Conservation (phyloP, 2,113 vertebrate genomes). For the Empidonax alnorum region DNA sequence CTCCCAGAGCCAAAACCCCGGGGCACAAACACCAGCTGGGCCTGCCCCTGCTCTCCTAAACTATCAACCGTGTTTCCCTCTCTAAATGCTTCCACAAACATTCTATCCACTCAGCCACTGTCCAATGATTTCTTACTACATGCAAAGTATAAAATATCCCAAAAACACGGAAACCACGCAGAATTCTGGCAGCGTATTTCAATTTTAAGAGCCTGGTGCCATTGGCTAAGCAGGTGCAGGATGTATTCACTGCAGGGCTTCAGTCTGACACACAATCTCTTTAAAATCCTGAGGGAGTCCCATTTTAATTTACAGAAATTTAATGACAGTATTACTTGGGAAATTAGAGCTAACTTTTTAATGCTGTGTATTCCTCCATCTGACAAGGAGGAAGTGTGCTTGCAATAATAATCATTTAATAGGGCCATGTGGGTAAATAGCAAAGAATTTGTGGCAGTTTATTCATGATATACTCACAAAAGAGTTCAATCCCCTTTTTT, state of each 20-base stretch:
- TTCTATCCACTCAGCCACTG: accelerated
- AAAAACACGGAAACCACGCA: accelerated
- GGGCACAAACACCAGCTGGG: accelerated
- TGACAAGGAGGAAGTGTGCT: not conserved
- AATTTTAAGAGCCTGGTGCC: not conserved
- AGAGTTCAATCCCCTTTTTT: not conserved
- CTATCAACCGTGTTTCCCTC: not conserved
- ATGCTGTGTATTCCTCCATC: not conserved
- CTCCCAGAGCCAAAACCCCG: not conserved
- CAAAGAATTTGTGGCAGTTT: not conserved
- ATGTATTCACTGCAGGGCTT: not conserved
- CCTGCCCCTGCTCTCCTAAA: not conserved
- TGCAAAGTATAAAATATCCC: not conserved
- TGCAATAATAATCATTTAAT: not conserved
- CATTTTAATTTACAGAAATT: conserved; percentile 58
- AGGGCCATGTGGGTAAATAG: not conserved
- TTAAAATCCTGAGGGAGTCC: conserved; percentile 19
- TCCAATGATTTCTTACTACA: not conserved
- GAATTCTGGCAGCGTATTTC: not conserved
- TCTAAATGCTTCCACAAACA: not conserved
- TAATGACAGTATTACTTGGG: conserved; percentile 34
- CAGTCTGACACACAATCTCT: not conserved
- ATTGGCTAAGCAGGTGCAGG: not conserved
- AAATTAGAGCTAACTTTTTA: conserved; percentile 45
- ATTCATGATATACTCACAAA: not conserved